These are phyloP conservation scores for Callopanchax toddi DNA, from an alignment of 2,113 vertebrate species.

Conservation along the genomic window DNA sequence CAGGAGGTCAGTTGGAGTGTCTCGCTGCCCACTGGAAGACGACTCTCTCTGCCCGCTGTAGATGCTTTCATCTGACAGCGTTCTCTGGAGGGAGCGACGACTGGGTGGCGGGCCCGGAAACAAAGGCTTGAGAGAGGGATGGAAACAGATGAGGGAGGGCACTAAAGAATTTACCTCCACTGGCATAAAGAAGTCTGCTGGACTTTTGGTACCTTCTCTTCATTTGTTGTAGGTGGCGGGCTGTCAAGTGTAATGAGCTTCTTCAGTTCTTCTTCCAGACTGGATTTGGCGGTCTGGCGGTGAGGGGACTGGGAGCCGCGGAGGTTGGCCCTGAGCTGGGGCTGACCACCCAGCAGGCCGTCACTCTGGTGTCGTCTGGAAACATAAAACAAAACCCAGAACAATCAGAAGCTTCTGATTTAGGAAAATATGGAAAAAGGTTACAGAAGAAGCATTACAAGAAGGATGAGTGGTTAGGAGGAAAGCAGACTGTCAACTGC, in stretches of 20 bases:
- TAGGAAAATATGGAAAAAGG: not conserved
- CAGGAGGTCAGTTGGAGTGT: slow-evolving; percentile 87
- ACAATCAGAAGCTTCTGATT: not conserved
- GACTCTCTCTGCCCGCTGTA: slow-evolving; percentile 92
- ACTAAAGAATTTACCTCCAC: no score
- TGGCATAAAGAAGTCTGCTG: no score
- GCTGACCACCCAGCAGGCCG: slow-evolving; percentile 85
- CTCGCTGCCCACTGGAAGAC: slow-evolving; percentile 83
- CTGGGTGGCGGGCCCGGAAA: slow-evolving; percentile 84
- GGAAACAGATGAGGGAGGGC: slow-evolving; percentile 6
- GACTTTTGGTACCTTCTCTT: slow-evolving; percentile 86
- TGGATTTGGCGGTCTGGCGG: slow-evolving; percentile 86
- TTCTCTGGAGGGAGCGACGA: slow-evolving; percentile 90
- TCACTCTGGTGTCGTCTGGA: slow-evolving; percentile 93
- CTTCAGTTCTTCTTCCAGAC: slow-evolving; percentile 94
- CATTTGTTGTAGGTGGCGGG: slow-evolving; percentile 83
- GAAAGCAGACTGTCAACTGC: not conserved
- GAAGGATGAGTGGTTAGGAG: not conserved
- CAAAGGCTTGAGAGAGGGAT: slow-evolving; percentile 77
- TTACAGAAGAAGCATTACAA: not conserved
- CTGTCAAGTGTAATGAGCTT: slow-evolving; percentile 93
- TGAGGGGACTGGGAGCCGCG: slow-evolving; percentile 93
- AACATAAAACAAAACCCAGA: slow-evolving; percentile 17
- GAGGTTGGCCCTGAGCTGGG: slow-evolving; percentile 89
- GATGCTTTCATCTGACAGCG: slow-evolving; percentile 95